Conservation (phyloP, 1,140 invertebrate species). For the Mesaphorura yosii region DNA sequence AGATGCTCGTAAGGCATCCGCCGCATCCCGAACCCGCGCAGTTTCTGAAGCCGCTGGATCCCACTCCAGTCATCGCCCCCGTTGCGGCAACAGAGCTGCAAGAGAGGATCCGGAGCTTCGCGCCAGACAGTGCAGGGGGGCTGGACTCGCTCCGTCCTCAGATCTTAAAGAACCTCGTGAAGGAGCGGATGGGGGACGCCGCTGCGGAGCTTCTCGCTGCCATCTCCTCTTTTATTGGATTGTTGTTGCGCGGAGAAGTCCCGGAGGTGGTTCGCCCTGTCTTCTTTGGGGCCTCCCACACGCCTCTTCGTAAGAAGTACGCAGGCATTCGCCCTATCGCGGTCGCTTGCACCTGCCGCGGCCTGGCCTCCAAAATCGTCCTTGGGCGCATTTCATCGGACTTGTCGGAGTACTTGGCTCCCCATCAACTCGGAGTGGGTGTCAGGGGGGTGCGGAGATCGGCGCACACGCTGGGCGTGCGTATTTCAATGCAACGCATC, state of each 20-base stretch:
- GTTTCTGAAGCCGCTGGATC: slow-evolving; percentile 2
- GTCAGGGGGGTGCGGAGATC: not conserved
- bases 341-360: not conserved
- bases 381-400: not conserved
- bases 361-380: not conserved
- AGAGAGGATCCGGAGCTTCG: not conserved
- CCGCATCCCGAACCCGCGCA: slow-evolving; percentile 1
- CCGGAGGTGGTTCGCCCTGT: not conserved
- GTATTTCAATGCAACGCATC: not conserved
- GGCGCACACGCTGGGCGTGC: not conserved
- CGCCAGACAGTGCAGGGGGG: not conserved
- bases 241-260: not conserved
- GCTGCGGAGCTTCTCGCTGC: not conserved
- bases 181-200: not conserved
- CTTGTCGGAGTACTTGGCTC: not conserved
- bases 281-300: not conserved
- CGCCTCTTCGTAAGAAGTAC: not conserved
- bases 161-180: slow-evolving; percentile 9
- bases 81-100: no score
- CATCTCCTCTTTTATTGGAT: not conserved
- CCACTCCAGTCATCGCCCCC: no score
- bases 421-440: not conserved
- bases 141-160: slow-evolving; percentile 5
- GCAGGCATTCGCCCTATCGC: not conserved
- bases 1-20: not conserved